These are phyloP conservation scores for Thalassaphorura encarpata DNA, from an alignment of 1,140 invertebrate species.

Conservation along the genomic window DNA sequence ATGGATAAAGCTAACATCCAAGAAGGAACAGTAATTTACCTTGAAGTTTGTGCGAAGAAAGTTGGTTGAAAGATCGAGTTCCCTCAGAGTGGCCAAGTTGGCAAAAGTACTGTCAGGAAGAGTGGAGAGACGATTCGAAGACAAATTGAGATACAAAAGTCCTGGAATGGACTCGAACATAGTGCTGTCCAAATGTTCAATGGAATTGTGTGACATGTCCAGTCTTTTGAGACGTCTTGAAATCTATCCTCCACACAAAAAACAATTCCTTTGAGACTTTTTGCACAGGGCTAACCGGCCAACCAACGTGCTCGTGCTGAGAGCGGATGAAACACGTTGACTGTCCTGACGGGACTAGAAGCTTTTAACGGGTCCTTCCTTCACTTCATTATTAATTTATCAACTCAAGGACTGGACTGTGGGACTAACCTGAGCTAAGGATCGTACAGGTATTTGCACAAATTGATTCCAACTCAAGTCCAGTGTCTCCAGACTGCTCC, in stretches of 20 bases:
- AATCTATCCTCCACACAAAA: too few relatives aligned
- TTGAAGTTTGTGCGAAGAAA: constrained; percentile 74
- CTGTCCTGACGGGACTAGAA: too few relatives aligned
- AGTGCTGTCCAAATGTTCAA: constrained; percentile 77
- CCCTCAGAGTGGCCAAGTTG: constrained; percentile 57
- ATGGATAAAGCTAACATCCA: not conserved
- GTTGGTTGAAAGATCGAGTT: constrained; percentile 69
- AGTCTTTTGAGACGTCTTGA: constrained; percentile 40
- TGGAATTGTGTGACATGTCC: constrained; percentile 64
- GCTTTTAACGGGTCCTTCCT: too few relatives aligned
- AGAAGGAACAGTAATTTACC: constrained; percentile 20
- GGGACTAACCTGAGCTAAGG: constrained; percentile 2
- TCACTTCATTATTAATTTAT: too few relatives aligned
- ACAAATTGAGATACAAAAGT: constrained; percentile 64
- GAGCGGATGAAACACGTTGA: too few relatives aligned
- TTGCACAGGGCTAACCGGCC: too few relatives aligned
- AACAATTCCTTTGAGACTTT: too few relatives aligned
- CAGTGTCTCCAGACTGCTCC: constrained; percentile 36
- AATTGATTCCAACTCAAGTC: constrained; percentile 37
- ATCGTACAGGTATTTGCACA: constrained; percentile 51
- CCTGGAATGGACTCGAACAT: constrained; percentile 72
- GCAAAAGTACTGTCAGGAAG: constrained; percentile 81
- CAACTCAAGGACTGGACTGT: not conserved
- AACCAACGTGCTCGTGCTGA: not conserved
- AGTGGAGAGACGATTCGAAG: constrained; percentile 68